Evolutionary conservation across 1,140 invertebrate species (phyloP), one percentile per base, ranked within the genome.

Genomic region (Calycopis cecrops): DNA sequence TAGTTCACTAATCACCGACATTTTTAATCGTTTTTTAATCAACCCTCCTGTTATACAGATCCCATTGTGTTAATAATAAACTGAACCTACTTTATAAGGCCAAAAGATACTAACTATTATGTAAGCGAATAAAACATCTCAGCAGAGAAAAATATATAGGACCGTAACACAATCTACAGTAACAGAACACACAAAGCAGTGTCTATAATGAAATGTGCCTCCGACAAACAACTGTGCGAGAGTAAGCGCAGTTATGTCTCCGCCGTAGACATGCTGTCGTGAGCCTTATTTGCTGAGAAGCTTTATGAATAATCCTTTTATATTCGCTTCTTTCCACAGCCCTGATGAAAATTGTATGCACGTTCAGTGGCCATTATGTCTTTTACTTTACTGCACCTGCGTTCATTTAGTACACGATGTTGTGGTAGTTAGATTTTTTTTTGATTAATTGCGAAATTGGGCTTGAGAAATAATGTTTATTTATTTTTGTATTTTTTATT

Each of bases 261-360:
- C 6, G 21, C 2, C 21, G 21, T 28, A 28, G 21, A 28, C 21
- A 6, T 28, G 21, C 21, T 6, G 14, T 14, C 14, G 14, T 44
- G 8, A 9, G 40, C 40, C 60, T 57, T 63, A 70, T 64, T 60
- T 63, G 57, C 57, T 52, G 34, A 60, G 65, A 56, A 65, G 58
- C 63, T 69, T 64, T 69, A 67, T 71, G 69, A 71, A 71, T 71
- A 71, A 71, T 69, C 68, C 63, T 62, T 65, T 68, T 66, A 67
- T 63, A 57, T 48, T 28, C 21, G 56, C 47, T 59, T 62, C 65
- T 66, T 65, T 59, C 42, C 52, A 44, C 52, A 54, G 50, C 52
- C 48, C 54, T 51, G 57, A 59, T 54, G 35, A 59, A 59, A 59
- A 51, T 44, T 59, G 54, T 42, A 59, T 54, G 49, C 33, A 48